Percentiles rank a stretch among this genome's conserved stretches.
These are phyloP conservation scores for Sialia sialis DNA, from an alignment of 2,113 vertebrate genomes.

Conservation along the genomic window DNA sequence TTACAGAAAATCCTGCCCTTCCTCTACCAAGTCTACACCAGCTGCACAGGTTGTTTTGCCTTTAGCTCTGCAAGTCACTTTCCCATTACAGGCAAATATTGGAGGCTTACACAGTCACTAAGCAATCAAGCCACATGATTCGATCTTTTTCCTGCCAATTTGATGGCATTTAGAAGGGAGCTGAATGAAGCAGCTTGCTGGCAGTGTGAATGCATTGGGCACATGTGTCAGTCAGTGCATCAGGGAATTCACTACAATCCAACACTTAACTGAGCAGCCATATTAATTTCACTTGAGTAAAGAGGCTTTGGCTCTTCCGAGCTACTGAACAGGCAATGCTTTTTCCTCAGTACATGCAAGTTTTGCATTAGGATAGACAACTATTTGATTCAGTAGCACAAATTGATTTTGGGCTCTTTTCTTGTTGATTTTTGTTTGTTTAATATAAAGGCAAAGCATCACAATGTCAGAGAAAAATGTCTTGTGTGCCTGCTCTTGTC, in stretches of 20 bases:
- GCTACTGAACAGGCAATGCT: neutral
- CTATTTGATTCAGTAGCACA: neutral
- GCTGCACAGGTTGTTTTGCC: neutral
- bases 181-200: neutral
- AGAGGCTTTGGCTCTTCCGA: neutral
- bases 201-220: neutral
- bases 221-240: slow-evolving; percentile 39
- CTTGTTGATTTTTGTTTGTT: neutral
- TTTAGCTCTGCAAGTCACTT: neutral
- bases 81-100: neutral
- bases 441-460: neutral
- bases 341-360: neutral
- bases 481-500: neutral
- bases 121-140: neutral
- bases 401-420: neutral
- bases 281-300: slow-evolving; percentile 47
- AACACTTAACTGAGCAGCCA: slow-evolving; percentile 41
- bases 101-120: neutral
- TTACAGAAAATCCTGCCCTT: neutral
- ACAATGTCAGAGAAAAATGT: neutral
- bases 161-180: neutral
- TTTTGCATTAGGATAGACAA: neutral
- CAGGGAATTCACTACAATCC: neutral
- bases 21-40: neutral
- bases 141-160: neutral